Conservation (phyloP, 2,888 invertebrate species). For the Ectropis crepuscularia region DNA sequence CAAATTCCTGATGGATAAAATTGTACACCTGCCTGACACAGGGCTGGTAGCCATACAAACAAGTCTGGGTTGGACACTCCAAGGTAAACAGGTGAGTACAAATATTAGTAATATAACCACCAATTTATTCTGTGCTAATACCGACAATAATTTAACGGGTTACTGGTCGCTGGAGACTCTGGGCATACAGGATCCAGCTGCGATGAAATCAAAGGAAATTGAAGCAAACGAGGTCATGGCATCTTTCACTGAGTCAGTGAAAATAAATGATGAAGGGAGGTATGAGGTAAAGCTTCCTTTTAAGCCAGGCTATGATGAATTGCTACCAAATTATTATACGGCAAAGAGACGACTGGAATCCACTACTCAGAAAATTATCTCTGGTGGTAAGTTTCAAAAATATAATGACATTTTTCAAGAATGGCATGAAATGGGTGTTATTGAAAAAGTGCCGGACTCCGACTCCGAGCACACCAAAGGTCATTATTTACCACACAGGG, state of each 20-base stretch:
- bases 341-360: not conserved
- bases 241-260: not conserved
- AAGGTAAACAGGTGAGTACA: conserved; percentile 12
- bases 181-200: conserved; percentile 19
- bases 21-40: conserved; percentile 1
- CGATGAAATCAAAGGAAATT: conserved; percentile 11
- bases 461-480: not conserved
- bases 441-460: not conserved
- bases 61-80: not conserved
- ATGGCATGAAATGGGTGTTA: not conserved
- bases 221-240: not conserved
- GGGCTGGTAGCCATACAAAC: conserved; percentile 3
- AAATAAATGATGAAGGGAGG: conserved; percentile 1
- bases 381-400: not conserved
- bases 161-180: conserved; percentile 22
- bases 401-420: not conserved
- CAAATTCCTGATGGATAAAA: not conserved
- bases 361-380: not conserved
- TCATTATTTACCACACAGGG: not conserved
- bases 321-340: not conserved
- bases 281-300: conserved; percentile 16
- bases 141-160: conserved; percentile 10
- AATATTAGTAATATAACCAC: conserved; percentile 9
- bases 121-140: conserved; percentile 11
- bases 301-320: conserved; percentile 29